Base-by-base conservation (phyloP, 2,888 invertebrate genomes). In the Lasius fuliginosus region DNA sequence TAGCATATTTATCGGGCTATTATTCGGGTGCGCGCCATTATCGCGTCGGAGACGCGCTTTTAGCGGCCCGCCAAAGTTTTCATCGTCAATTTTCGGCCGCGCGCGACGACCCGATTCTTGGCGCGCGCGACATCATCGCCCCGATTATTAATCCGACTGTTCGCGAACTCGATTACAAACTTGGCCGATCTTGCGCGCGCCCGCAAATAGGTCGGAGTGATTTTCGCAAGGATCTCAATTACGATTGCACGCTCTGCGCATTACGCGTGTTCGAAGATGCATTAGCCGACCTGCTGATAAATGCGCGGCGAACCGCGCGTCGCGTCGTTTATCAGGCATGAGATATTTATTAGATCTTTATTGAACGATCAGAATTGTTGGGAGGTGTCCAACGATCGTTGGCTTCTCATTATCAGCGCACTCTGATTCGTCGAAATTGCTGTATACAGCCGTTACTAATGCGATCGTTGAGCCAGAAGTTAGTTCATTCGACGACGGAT, bases 1-100 rank as follows among this genome's bases (percentile, higher is more conserved):
- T 86, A 85, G 86, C 89, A 89, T 89, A 87, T 87, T 89, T 84
- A 86, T 89, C 89, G 82, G 53, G 69, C 83, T 68, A 89, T 84
- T 87, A 87, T 82, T 77, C 77, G 75, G 30, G 82, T 53, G 40
- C 53, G 79, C 67, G 84, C 71, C 84, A 89, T 85, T 76, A 77
- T 40, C 49, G 15, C 69, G 73, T 8, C 58, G 42, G 71, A 60
- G 69, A 75, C 11, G 23, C 30, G 40, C 42, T 46, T 79, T 79
- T 69, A 69, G 30, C 58, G n/a, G 11, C 42, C 15, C 53, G 53
- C 53, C 69, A 46, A 58, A 82, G 71, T 73, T 88, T 82, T 82
- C 88, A 85, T 33, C 42, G 82, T 58, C 81, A 58, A 60, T 65
- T 84, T 73, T 67, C 65, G 76, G 69, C 60, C 65, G 64, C n/a